Base-by-base conservation (phyloP, 2,888 invertebrate species). In the Tricholauxania praeusta region DNA sequence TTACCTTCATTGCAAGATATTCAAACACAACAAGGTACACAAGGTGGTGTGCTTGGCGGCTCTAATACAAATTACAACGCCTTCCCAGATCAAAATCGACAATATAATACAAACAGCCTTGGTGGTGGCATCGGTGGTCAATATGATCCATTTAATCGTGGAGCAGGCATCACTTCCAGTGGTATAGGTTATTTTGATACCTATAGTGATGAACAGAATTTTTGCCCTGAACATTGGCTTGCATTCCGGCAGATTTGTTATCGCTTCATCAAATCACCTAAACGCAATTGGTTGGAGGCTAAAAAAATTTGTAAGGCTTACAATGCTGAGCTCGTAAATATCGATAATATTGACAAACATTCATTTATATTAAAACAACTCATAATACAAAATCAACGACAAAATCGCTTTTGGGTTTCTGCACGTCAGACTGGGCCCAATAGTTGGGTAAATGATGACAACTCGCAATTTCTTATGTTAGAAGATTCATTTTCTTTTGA, bases 151-250 rank as follows among this genome's bases (percentile, higher is more conserved):
- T 84, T 84, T 28, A 82, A 82, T 74, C 82, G 85, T 4, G 76
- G 80, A 48, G 67, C 66, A 32, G 71, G 74, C 14, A 78, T 66
- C 14, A n/a, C 73, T 3, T 77, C 78, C 1, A 49, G 76, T 6
- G 77, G 77, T 10, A 47, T 71, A 19, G 80, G 79, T 12, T 83
- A 80, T 72, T 62, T 79, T 12, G 85, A 86, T 72, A 80, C 79
- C 22, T 84, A 80, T 51, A 80, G 78, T 81, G 89, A 82, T 77
- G 85, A 85, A 60, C 83, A 84, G 32, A 83, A 85, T 75, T 87
- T 82, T 66, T 98, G 98, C 87, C 97, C 97, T 0, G 92, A 93
- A 69, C 91, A 95, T 85, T 98, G 98, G 98, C 87, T 93, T n/a
- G 91, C 91, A 48, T 94, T 90, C 83, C 91, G 92, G 77, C 92